Conservation (phyloP, 2,797 vertebrate species). For the Setipinna tenuifilis region DNA sequence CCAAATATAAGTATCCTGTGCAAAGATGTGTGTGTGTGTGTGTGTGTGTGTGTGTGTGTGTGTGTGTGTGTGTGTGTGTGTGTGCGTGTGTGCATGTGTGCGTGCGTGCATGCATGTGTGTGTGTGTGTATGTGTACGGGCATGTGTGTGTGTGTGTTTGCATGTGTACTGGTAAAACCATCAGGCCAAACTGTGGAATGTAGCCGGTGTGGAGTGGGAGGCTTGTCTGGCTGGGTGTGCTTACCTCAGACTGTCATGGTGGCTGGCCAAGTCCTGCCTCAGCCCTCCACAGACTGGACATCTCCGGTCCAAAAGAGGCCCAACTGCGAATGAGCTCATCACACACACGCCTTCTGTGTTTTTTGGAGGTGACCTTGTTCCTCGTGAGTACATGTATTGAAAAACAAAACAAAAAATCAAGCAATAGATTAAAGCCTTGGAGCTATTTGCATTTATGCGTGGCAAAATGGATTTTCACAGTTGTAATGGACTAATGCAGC, state of each 20-base stretch:
- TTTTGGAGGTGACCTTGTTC: background rate
- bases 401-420: background rate
- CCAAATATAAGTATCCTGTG: constrained; percentile 40
- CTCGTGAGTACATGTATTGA: background rate
- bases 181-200: background rate
- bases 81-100: background rate
- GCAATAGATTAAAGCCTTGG: background rate
- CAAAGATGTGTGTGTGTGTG: constrained; percentile 25
- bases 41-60: constrained; percentile 7
- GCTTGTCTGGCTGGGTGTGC: background rate
- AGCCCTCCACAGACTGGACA: background rate
- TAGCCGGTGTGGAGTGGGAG: background rate
- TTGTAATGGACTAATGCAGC: background rate
- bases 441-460: background rate
- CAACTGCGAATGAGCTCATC: background rate
- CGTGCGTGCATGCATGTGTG: background rate
- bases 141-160: background rate
- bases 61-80: constrained; percentile 22
- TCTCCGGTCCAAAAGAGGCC: background rate
- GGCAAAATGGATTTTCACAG: background rate
- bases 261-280: background rate
- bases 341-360: too few relatives aligned
- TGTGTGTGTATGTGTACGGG: background rate
- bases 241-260: background rate
- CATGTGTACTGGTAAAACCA: background rate